Percentiles rank a stretch among this genome's conserved stretches.
phyloP scores from a whole-genome alignment of 2,113 vertebrate species.

The Seriola dumerili region DNA sequence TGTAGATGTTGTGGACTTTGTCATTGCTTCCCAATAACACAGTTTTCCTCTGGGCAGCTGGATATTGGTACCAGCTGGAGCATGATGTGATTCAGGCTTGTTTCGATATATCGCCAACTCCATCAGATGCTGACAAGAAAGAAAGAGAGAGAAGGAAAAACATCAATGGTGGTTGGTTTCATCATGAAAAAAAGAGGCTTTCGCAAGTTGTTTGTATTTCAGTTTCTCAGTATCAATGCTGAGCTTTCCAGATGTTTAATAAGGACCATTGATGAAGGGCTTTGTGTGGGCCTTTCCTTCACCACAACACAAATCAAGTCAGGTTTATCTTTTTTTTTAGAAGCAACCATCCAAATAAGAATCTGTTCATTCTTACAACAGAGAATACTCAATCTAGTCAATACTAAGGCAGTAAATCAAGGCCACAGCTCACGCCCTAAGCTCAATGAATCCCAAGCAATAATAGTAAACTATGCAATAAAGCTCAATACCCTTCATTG shows the following conservation, averaged over 20 bases:
- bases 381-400: constrained; percentile 44
- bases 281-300: constrained; percentile 4
- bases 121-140: constrained; percentile 15
- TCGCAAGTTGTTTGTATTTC: background rate
- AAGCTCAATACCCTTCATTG: constrained; percentile 67
- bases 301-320: constrained; percentile 42
- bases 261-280: background rate
- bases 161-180: no score
- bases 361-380: constrained; percentile 36
- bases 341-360: constrained; percentile 58
- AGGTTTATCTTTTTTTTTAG: constrained; percentile 14
- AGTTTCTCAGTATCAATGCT: background rate
- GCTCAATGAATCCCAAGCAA: constrained; percentile 64
- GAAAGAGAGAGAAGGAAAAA: background rate
- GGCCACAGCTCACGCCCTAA: constrained; percentile 45
- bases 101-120: constrained; percentile 33
- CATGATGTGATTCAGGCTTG: constrained; percentile 27
- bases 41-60: constrained; percentile 22
- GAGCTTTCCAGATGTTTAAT: background rate
- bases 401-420: constrained; percentile 68
- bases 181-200: background rate
- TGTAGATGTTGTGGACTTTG: constrained; percentile 21
- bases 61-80: constrained; percentile 59
- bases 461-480: constrained; percentile 74
- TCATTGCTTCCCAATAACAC: constrained; percentile 57